Percentiles rank a stretch among this genome's conserved stretches.
These are phyloP conservation scores for Meleagris gallopavo DNA, from an alignment of 2,113 vertebrate genomes.

Conservation along the genomic window DNA sequence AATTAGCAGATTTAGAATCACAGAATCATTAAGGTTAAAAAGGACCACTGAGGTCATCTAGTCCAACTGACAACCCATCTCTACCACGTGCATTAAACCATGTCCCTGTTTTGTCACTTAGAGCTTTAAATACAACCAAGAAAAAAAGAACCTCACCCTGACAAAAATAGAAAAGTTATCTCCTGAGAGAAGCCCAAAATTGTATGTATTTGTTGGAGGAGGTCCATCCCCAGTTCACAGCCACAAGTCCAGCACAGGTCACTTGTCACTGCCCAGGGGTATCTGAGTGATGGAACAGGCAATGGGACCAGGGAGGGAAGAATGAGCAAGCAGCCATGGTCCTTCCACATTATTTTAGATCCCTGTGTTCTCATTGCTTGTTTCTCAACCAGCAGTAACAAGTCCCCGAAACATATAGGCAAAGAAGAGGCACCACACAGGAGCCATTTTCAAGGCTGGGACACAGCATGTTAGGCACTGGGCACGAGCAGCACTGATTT, in stretches of 20 bases:
- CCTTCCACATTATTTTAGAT: not conserved
- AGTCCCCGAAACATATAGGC: not conserved
- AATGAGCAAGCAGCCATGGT: not conserved
- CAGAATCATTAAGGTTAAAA: too few species aligned
- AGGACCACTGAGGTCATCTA: too few species aligned
- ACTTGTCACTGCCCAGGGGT: not conserved
- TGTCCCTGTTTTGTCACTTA: not conserved
- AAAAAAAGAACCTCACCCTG: not conserved
- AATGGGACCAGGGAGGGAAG: not conserved
- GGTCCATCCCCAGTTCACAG: not conserved
- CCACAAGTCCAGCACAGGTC: not conserved
- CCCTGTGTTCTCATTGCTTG: not conserved
- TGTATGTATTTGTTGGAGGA: not conserved
- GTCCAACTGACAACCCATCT: too few species aligned
- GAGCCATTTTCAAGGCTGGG: not conserved
- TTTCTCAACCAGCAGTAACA: not conserved
- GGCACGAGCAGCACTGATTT: not conserved
- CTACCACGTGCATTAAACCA: too few species aligned
- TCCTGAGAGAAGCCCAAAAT: not conserved
- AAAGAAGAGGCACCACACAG: not conserved
- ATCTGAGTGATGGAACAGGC: not conserved
- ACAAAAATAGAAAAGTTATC: not conserved
- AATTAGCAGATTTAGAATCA: not conserved
- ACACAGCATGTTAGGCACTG: not conserved
- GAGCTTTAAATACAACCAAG: not conserved